These are phyloP conservation scores for Microcebus lehilahytsara DNA, from an alignment of 2,113 vertebrate species.

Conservation along the genomic window DNA sequence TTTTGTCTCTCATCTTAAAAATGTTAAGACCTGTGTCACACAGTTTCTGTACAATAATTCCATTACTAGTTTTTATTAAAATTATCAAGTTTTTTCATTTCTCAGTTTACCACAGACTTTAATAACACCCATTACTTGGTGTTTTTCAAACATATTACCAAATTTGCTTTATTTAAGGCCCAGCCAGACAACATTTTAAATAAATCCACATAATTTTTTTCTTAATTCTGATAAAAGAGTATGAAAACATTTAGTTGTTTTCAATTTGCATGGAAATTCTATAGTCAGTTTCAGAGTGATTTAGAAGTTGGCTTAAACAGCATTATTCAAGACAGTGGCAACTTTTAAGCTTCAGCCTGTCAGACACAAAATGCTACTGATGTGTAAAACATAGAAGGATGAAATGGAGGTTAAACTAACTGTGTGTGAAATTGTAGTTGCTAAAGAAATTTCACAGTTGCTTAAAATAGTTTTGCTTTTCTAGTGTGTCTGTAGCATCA, in stretches of 20 bases:
- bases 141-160: constrained; percentile 6
- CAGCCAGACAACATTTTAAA: constrained; percentile 55
- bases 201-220: constrained; percentile 58
- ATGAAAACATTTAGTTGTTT: constrained; percentile 56
- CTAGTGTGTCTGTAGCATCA: constrained; percentile 69
- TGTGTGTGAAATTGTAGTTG: constrained; percentile 86
- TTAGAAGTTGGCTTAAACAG: constrained; percentile 70
- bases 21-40: neutral
- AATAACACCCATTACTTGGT: neutral
- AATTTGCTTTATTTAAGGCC: neutral
- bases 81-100: neutral
- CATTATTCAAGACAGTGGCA: constrained; percentile 78
- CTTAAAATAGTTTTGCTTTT: constrained; percentile 84
- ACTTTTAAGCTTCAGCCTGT: constrained; percentile 75
- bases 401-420: constrained; percentile 85
- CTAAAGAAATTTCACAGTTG: constrained; percentile 83
- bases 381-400: constrained; percentile 82
- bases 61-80: constrained; percentile 31
- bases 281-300: constrained; percentile 63
- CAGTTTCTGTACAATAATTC: neutral
- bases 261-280: constrained; percentile 56
- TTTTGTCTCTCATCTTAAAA: constrained; percentile 44
- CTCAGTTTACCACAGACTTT: constrained; percentile 8
- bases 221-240: constrained; percentile 40
- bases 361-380: constrained; percentile 74